Percentiles rank a stretch among this genome's conserved stretches.
Conservation (phyloP, 2,888 invertebrate genomes). For the Cheilosia urbana region DNA sequence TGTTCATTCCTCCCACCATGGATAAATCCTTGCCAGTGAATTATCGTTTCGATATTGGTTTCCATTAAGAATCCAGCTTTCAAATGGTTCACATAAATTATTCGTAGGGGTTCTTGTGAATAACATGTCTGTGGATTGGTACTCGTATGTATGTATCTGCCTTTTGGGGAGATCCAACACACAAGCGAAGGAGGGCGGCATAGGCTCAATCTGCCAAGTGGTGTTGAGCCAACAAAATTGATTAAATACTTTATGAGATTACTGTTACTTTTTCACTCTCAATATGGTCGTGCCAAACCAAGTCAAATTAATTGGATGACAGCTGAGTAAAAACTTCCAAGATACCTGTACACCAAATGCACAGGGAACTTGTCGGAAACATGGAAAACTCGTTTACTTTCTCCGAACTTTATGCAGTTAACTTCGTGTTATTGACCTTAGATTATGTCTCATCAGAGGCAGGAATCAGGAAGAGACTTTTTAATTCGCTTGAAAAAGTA, state of each 20-base stretch:
- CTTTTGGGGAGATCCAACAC: not conserved
- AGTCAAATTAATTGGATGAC: not conserved
- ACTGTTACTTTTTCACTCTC: not conserved
- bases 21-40: conserved; percentile 33
- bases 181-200: not conserved
- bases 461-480: not conserved
- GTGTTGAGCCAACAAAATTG: conserved; percentile 5
- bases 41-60: conserved; percentile 51
- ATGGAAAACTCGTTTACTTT: conserved; percentile 17
- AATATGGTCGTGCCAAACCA: too few species aligned
- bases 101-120: conserved; percentile 4
- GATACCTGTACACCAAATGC: not conserved
- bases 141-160: not conserved
- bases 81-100: conserved; percentile 55
- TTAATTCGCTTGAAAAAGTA: too few species aligned
- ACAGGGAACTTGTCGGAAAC: not conserved
- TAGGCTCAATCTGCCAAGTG: conserved; percentile 13
- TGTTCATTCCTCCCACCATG: conserved; percentile 34
- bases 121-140: not conserved
- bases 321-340: not conserved
- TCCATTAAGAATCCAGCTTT: conserved; percentile 43
- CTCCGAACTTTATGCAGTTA: not conserved
- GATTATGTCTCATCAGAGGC: not conserved
- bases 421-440: not conserved
- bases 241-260: conserved; percentile 7